Conservation (phyloP, 2,888 invertebrate genomes). For the Phalangium opilio region DNA sequence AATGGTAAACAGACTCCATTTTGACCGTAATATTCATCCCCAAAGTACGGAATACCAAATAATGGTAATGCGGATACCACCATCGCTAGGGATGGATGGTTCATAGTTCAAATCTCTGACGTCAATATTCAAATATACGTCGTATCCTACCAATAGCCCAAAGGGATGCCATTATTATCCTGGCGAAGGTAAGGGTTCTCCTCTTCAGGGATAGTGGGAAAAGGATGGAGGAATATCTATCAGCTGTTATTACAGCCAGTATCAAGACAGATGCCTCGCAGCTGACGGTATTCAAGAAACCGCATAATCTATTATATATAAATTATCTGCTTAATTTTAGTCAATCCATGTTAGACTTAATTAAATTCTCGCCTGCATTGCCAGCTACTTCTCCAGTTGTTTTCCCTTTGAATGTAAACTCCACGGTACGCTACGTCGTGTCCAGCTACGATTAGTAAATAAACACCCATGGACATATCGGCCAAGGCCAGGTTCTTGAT, state of each 20-base stretch:
- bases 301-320: conserved; percentile 30
- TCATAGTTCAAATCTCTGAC: too few relatives aligned
- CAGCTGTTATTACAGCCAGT: conserved; percentile 44
- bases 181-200: conserved; percentile 34
- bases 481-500: conserved; percentile 45
- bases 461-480: conserved; percentile 47
- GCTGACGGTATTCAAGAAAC: conserved; percentile 43
- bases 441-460: conserved; percentile 42
- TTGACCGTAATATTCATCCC: conserved; percentile 41
- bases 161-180: conserved; percentile 34
- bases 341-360: too few relatives aligned
- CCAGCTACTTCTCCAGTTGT: conserved; percentile 42
- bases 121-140: too few relatives aligned
- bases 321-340: too few relatives aligned
- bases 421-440: conserved; percentile 40
- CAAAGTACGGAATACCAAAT: conserved; percentile 35
- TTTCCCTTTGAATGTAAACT: conserved; percentile 42
- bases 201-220: conserved; percentile 38
- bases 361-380: conserved; percentile 33
- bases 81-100: conserved; percentile 35
- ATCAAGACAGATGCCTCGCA: conserved; percentile 46
- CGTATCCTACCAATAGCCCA: conserved; percentile 29
- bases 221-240: conserved; percentile 43
- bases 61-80: conserved; percentile 39
- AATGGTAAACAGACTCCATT: conserved; percentile 45